These are phyloP conservation scores for Myopa tessellatipennis DNA, from an alignment of 2,888 invertebrate genomes.

Conservation along the genomic window DNA sequence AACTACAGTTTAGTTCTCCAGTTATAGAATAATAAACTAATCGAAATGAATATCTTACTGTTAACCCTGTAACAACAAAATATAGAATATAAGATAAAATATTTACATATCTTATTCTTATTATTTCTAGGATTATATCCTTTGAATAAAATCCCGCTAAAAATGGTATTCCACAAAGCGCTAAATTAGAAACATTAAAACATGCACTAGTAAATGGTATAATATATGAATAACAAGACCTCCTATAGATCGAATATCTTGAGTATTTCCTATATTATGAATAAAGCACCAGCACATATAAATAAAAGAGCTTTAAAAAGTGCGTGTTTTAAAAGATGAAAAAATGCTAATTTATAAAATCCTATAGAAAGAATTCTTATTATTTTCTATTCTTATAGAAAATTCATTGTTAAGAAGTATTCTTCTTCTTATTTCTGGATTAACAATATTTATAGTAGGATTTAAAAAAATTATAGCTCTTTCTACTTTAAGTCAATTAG, in stretches of 20 bases:
- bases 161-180: conserved; percentile 76
- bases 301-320: conserved; percentile 82
- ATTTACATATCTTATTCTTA: no score
- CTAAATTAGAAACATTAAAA: conserved; percentile 72
- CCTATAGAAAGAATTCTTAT: conserved; percentile 74
- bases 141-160: conserved; percentile 76
- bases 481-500: conserved; percentile 81
- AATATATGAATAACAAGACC: conserved; percentile 44
- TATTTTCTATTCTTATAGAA: conserved; percentile 73
- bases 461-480: conserved; percentile 81
- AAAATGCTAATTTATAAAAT: conserved; percentile 48
- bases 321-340: conserved; percentile 72
- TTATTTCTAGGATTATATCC: conserved; percentile 59
- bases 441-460: conserved; percentile 74
- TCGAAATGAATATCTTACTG: no score
- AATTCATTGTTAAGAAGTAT: conserved; percentile 67
- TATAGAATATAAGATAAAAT: no score
- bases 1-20: no score
- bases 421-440: conserved; percentile 70
- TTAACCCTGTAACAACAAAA: no score
- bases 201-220: no score
- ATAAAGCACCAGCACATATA: conserved; percentile 79
- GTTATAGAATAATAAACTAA: no score
- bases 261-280: conserved; percentile 73
- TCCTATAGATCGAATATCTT: conserved; percentile 72